Conservation (phyloP, 2,888 invertebrate genomes). For the Philaethria dido region DNA sequence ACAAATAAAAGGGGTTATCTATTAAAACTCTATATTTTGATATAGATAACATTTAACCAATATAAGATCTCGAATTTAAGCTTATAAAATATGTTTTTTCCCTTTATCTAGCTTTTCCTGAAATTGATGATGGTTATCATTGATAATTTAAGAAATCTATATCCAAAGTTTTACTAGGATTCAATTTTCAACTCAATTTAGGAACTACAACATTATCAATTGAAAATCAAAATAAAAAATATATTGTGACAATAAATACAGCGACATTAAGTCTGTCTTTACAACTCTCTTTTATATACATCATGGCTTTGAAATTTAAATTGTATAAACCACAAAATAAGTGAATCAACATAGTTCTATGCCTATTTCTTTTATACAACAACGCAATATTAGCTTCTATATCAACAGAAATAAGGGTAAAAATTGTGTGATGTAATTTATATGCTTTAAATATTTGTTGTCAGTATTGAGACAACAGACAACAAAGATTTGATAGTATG, state of each 20-base stretch:
- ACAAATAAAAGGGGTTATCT: too few species aligned
- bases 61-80: too few species aligned
- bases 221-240: background rate
- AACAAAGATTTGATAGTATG: conserved; percentile 55
- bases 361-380: conserved; percentile 40
- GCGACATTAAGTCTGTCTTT: background rate
- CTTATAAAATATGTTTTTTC: too few species aligned
- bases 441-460: conserved; percentile 6
- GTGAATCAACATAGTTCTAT: conserved; percentile 43
- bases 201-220: too few species aligned
- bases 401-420: background rate
- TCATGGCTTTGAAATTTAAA: conserved; percentile 29
- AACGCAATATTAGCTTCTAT: conserved; percentile 21
- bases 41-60: too few species aligned
- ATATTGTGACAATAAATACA: background rate
- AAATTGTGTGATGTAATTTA: conserved; percentile 4
- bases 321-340: conserved; percentile 38
- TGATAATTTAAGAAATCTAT: too few species aligned
- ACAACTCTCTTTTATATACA: conserved; percentile 20
- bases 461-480: conserved; percentile 42
- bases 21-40: too few species aligned
- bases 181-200: too few species aligned
- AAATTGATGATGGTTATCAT: too few species aligned
- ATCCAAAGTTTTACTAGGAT: too few species aligned
- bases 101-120: too few species aligned